Base-by-base conservation (phyloP, 2,888 invertebrate genomes). In the Pseudococcus viburni region DNA sequence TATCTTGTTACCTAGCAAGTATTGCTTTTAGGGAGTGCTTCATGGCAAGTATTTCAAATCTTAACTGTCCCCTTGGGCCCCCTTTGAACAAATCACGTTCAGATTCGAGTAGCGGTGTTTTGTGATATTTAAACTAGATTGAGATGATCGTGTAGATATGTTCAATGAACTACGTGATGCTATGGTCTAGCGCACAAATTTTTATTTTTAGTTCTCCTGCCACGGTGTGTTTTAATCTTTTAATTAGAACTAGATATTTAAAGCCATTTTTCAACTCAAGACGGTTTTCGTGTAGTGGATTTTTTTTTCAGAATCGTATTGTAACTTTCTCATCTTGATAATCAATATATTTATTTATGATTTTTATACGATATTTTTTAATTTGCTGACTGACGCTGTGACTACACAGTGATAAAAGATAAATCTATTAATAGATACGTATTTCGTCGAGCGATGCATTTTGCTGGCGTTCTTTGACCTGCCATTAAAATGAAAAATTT, bases 281-380 rank as follows among this genome's bases (percentile, higher is more conserved):
- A 12, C 68, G 5, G 26, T 73, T 73, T 73, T 73, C 9, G 11
- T 73, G 11, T 73, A 26, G 8, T 19, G 15, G 33, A 2, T 26
- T 15, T 73, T 73, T 73, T 73, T 33, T 33, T 15, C 12, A 73
- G 26, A 22, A 26, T 59, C 59, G n/a, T 73, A 73, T 26, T 73
- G 33, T 73, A 73, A 73, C 68, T 73, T 73, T 33, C 68, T 73
- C 68, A 73, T 15, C 68, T 73, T 73, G 68, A 73, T 73, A 73
- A 73, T 73, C 68, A 73, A 73, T 73, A 73, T 73, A 73, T 33
- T 73, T 26, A 73, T 73, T 59, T 59, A 59, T 59, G 59, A 26
- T 26, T 73, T 73, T 73, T 73, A 73, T 73, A 33, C 15, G 33
- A 73, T 73, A 8, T 73, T 7, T 33, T 73, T 73, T 73, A 0